Conservation (phyloP, 2,113 vertebrate species). For the Amphiprion ocellaris region DNA sequence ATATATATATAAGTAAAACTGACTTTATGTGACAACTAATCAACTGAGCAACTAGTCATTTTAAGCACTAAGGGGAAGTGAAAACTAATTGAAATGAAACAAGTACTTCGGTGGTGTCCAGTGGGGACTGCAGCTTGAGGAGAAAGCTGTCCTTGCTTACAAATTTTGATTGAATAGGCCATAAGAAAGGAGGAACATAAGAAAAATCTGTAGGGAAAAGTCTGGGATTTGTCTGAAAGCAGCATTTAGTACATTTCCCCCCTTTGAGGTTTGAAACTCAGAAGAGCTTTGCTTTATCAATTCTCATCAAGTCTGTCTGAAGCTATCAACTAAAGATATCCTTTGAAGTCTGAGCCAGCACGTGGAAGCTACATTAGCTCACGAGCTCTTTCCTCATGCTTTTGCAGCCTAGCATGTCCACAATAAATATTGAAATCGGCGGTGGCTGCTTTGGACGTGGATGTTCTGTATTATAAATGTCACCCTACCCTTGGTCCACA, state of each 20-base stretch:
- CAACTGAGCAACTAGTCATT: not conserved
- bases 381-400: slow-evolving; percentile 29
- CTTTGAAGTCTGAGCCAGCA: slow-evolving; percentile 60
- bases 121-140: not conserved
- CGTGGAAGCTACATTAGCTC: slow-evolving; percentile 61
- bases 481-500: slow-evolving; percentile 24
- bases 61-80: not conserved
- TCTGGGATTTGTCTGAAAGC: slow-evolving; percentile 35
- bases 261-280: slow-evolving; percentile 47
- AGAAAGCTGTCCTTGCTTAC: slow-evolving; percentile 5
- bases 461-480: slow-evolving; percentile 73
- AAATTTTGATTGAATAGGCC: slow-evolving; percentile 27
- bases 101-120: not conserved
- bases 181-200: slow-evolving; percentile 21
- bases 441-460: slow-evolving; percentile 48
- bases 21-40: not conserved
- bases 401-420: slow-evolving; percentile 44
- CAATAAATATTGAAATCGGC: slow-evolving; percentile 71
- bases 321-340: slow-evolving; percentile 52
- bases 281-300: slow-evolving; percentile 59
- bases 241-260: slow-evolving; percentile 25
- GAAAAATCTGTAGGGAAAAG: slow-evolving; percentile 33
- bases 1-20: slow-evolving; percentile 3
- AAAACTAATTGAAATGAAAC: not conserved
- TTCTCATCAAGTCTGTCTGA: slow-evolving; percentile 59